A percentile compares a stretch with the other conserved stretches of the same genome.
These are phyloP conservation scores for Propithecus coquereli DNA, from an alignment of 2,113 vertebrate genomes.

Conservation along the genomic window DNA sequence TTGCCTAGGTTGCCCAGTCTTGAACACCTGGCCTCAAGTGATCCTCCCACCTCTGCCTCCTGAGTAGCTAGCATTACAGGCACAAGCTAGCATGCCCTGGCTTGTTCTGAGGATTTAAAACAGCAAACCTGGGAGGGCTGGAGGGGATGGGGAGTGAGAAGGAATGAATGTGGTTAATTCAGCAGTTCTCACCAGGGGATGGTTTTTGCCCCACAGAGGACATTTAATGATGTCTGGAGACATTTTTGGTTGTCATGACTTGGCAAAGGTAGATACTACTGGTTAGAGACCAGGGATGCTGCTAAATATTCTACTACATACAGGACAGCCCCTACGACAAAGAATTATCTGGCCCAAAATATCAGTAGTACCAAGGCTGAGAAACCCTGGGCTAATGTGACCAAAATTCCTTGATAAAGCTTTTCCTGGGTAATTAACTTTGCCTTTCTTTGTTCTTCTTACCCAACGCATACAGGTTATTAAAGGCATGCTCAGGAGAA, in stretches of 20 bases:
- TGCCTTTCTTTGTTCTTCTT: conserved; percentile 65
- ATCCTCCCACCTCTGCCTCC: no score
- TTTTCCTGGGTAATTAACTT: conserved; percentile 67
- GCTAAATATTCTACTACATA: background rate
- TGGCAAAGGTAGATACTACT: background rate
- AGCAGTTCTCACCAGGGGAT: background rate
- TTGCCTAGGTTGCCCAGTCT: no score
- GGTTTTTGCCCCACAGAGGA: background rate
- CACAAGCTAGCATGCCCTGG: no score
- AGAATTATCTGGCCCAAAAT: background rate
- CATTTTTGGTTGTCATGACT: background rate
- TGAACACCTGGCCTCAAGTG: no score
- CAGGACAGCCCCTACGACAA: background rate
- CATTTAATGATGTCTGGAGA: conserved; percentile 23
- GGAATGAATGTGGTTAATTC: background rate
- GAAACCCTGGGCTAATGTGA: conserved; percentile 31
- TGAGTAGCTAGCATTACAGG: no score
- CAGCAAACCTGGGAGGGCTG: background rate
- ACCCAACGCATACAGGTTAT: conserved; percentile 53
- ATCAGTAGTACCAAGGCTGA: background rate
- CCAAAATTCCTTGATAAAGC: conserved; percentile 53
- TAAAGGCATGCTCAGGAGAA: conserved; percentile 72
- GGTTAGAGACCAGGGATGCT: background rate
- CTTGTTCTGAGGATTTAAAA: conserved; percentile 16
- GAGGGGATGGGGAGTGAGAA: background rate